Conservation (phyloP, 2,888 invertebrate genomes). For the Octodonta nipae region DNA sequence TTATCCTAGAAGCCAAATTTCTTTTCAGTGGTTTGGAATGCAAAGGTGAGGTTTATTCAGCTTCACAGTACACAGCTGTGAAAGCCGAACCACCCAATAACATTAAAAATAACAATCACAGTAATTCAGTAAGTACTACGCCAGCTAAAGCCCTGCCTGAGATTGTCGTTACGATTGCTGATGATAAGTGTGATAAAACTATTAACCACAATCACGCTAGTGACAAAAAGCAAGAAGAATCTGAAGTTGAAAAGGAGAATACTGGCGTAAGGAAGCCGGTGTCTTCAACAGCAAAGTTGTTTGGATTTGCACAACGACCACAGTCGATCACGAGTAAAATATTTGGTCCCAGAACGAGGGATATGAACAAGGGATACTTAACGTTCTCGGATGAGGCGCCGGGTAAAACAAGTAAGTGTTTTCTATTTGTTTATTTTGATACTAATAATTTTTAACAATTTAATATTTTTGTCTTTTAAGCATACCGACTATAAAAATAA, state of each 20-base stretch:
- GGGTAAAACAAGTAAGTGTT: slow-evolving; percentile 70
- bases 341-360: slow-evolving; percentile 72
- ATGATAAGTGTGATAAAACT: slow-evolving; percentile 5
- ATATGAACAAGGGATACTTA: slow-evolving; percentile 88
- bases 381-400: slow-evolving; percentile 74
- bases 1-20: no score
- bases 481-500: no score
- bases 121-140: slow-evolving; percentile 4
- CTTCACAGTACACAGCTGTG: slow-evolving; percentile 41
- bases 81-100: slow-evolving; percentile 18
- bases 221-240: neutral
- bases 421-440: no score
- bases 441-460: no score
- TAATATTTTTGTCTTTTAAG: no score
- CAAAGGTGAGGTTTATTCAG: slow-evolving; percentile 63
- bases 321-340: slow-evolving; percentile 61
- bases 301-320: slow-evolving; percentile 33
- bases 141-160: neutral
- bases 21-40: slow-evolving; percentile 61
- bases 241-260: slow-evolving; percentile 4
- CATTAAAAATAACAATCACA: slow-evolving; percentile 10
- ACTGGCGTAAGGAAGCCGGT: slow-evolving; percentile 8
- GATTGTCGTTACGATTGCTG: slow-evolving; percentile 3
- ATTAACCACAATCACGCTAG: slow-evolving; percentile 4
- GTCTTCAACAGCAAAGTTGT: slow-evolving; percentile 25